Evolutionary conservation across 2,113 vertebrate genomes (phyloP).

Genomic region (Lophochroa leadbeateri): DNA sequence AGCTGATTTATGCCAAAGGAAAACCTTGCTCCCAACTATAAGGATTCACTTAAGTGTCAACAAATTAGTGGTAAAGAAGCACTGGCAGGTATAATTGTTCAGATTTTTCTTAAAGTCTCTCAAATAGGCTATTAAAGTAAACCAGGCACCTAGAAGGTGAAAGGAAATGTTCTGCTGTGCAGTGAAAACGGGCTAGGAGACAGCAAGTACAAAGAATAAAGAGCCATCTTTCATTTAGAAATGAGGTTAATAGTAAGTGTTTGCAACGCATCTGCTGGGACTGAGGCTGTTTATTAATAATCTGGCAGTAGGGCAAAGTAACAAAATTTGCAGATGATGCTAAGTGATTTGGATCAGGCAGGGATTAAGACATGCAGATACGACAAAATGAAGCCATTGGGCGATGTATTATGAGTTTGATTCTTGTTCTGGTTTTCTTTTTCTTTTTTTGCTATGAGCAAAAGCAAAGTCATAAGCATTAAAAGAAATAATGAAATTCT

Average conservation of each 20-base stretch:
- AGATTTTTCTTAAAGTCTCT: neutral
- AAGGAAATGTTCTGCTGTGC: neutral
- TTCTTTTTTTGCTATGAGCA: neutral
- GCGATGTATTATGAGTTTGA: neutral
- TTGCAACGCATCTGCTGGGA: neutral
- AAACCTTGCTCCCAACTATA: neutral
- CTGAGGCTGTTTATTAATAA: neutral
- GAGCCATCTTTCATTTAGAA: neutral
- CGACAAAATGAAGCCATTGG: neutral
- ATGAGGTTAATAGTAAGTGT: neutral
- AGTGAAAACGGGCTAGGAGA: neutral
- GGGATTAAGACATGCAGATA: neutral
- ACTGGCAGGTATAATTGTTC: neutral
- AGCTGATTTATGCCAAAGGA: neutral
- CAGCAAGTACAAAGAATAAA: neutral
- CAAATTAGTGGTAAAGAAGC: slow-evolving; percentile 24
- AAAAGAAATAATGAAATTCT: neutral
- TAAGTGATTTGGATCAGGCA: neutral
- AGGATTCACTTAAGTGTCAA: neutral
- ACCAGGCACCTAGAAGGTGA: neutral
- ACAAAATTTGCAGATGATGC: neutral
- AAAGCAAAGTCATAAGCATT: neutral
- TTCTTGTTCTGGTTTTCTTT: neutral
- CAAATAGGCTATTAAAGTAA: slow-evolving; percentile 3
- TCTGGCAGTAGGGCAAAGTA: neutral